Percentiles rank a stretch among this genome's conserved stretches.
These are phyloP conservation scores for Tiliqua scincoides DNA, from an alignment of 2,113 vertebrate genomes.

Conservation along the genomic window DNA sequence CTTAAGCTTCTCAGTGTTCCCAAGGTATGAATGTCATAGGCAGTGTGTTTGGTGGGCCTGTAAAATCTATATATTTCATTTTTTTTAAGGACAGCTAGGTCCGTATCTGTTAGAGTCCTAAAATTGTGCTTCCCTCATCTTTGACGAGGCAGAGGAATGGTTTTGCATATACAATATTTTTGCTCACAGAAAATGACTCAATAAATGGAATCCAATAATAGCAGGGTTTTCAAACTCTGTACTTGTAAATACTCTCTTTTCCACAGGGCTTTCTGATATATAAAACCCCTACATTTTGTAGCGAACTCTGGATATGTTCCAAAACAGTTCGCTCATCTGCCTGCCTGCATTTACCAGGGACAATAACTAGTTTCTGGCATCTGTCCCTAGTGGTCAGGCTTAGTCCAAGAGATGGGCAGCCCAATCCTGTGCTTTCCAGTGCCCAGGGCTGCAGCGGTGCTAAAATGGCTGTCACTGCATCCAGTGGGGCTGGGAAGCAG, in stretches of 20 bases:
- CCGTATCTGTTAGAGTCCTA: neutral
- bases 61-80: neutral
- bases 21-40: neutral
- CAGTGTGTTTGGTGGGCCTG: neutral
- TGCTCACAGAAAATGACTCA: neutral
- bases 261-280: too few relatives aligned
- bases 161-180: neutral
- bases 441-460: too few relatives aligned
- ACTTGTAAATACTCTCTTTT: neutral
- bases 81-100: neutral
- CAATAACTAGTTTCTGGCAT: too few relatives aligned
- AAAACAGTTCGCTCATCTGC: neutral
- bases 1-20: neutral
- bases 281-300: neutral
- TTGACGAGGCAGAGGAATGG: slow-evolving; percentile 3
- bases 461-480: too few relatives aligned
- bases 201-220: neutral
- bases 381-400: too few relatives aligned
- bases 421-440: too few relatives aligned
- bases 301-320: neutral
- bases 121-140: slow-evolving; percentile 17
- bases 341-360: too few relatives aligned
- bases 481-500: too few relatives aligned
- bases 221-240: neutral
- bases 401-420: too few relatives aligned